Conservation (phyloP, 2,888 invertebrate genomes). For the Erebia ligea region DNA sequence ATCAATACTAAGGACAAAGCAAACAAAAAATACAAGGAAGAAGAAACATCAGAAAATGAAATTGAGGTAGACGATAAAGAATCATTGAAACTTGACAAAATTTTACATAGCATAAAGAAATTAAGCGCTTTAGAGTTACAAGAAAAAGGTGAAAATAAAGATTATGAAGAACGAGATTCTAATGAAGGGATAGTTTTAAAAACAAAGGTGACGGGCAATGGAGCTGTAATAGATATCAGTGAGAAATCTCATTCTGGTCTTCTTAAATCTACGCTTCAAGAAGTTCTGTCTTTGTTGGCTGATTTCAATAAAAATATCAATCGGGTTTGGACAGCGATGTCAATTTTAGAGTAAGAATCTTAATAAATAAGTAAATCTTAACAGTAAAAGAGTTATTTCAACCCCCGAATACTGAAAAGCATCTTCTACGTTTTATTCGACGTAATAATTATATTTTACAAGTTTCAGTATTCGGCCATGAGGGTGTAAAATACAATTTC, state of each 20-base stretch:
- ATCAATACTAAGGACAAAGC: conserved; percentile 39
- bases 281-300: conserved; percentile 56
- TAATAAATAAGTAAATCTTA: not conserved
- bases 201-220: conserved; percentile 56
- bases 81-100: conserved; percentile 54
- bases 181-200: conserved; percentile 51
- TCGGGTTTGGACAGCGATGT: conserved; percentile 63
- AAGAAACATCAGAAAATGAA: conserved; percentile 54
- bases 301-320: conserved; percentile 69
- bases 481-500: not conserved
- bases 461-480: not conserved
- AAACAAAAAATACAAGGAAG: conserved; percentile 40
- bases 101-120: conserved; percentile 58
- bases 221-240: conserved; percentile 49
- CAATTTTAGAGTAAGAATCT: conserved; percentile 57
- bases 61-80: conserved; percentile 50
- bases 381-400: not conserved
- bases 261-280: conserved; percentile 60
- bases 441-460: no score
- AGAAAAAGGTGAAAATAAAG: conserved; percentile 40
- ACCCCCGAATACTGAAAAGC: not conserved
- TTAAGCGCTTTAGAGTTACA: conserved; percentile 52
- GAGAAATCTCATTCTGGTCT: conserved; percentile 57
- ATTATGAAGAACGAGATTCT: conserved; percentile 44
- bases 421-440: not conserved